These are phyloP conservation scores for Hemichromis elongatus DNA, from an alignment of 2,113 vertebrate species.

Conservation along the genomic window DNA sequence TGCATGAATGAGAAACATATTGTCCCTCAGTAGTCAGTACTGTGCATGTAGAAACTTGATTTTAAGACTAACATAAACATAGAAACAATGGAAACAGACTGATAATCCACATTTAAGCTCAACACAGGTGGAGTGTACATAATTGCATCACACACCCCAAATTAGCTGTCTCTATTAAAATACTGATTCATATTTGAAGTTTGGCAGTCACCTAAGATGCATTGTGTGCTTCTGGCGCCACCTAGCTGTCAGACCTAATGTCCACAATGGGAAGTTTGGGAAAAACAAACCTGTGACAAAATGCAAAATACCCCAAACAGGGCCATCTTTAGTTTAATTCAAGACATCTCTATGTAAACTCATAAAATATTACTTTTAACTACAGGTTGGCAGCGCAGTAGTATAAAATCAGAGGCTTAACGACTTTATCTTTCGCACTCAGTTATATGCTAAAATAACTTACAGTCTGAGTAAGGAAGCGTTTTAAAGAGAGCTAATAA, in stretches of 20 bases:
- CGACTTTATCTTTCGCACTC: not conserved
- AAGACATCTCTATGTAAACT: not conserved
- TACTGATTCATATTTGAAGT: slow-evolving; percentile 18
- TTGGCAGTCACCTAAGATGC: not conserved
- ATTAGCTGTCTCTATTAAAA: slow-evolving; percentile 14
- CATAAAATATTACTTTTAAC: not conserved
- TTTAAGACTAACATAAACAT: slow-evolving; percentile 22
- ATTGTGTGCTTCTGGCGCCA: not conserved
- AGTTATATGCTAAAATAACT: not conserved
- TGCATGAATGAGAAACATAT: slow-evolving; percentile 22
- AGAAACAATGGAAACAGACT: not conserved
- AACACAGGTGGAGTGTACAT: not conserved
- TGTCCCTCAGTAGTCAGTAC: slow-evolving; percentile 21
- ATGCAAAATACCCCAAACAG: not conserved
- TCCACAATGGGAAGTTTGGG: not conserved
- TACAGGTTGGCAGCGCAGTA: slow-evolving; percentile 22
- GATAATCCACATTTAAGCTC: not conserved
- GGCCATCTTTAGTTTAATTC: not conserved
- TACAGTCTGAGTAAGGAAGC: not conserved
- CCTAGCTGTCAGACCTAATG: slow-evolving; percentile 13
- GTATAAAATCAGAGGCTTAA: slow-evolving; percentile 1
- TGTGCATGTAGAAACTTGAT: slow-evolving; percentile 38
- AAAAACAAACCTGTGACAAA: not conserved
- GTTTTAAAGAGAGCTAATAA: slow-evolving; percentile 24
- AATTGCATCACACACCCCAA: not conserved